A percentile compares a stretch with the other conserved stretches of the same genome.
Conservation (phyloP, 2,797 vertebrate species). For the Hoplostethus atlanticus region DNA sequence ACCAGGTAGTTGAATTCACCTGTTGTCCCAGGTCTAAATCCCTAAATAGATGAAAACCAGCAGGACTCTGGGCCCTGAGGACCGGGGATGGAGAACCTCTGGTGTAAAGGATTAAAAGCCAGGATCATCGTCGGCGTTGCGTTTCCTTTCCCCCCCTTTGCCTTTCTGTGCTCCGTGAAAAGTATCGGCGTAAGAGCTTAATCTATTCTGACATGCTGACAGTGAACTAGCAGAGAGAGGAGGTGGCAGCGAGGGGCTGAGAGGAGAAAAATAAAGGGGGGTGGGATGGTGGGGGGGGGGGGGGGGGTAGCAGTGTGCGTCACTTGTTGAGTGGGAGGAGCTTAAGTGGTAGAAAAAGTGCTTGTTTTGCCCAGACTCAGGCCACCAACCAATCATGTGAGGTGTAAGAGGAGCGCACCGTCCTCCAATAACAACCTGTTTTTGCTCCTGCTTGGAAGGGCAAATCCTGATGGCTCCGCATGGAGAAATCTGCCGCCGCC, state of each 20-base stretch:
- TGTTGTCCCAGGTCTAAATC: no score
- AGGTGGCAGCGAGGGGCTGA: constrained; percentile 56
- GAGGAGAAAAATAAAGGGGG: constrained; percentile 48
- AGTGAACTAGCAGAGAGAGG: constrained; percentile 65
- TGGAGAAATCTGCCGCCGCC: constrained; percentile 28
- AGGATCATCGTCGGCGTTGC: not conserved
- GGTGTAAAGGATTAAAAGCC: constrained; percentile 42
- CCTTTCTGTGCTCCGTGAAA: constrained; percentile 43
- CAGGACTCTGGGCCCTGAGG: no score
- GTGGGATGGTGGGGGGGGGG: constrained; percentile 32
- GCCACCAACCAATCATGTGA: constrained; percentile 68
- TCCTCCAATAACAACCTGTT: constrained; percentile 70
- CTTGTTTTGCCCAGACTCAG: constrained; percentile 71
- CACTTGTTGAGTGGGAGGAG: constrained; percentile 67
- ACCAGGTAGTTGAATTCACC: no score
- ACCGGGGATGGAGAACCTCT: no score
- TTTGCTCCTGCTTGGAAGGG: constrained; percentile 37
- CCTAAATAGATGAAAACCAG: no score
- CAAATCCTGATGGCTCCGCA: constrained; percentile 24
- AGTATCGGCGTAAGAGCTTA: constrained; percentile 60
- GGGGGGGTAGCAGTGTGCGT: constrained; percentile 62
- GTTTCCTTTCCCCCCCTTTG: constrained; percentile 13
- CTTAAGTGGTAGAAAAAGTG: constrained; percentile 18
- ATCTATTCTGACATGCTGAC: constrained; percentile 75
- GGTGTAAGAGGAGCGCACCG: constrained; percentile 38